phyloP scores from a whole-genome alignment of 2,888 invertebrate species.

The Volucella zonaria region DNA sequence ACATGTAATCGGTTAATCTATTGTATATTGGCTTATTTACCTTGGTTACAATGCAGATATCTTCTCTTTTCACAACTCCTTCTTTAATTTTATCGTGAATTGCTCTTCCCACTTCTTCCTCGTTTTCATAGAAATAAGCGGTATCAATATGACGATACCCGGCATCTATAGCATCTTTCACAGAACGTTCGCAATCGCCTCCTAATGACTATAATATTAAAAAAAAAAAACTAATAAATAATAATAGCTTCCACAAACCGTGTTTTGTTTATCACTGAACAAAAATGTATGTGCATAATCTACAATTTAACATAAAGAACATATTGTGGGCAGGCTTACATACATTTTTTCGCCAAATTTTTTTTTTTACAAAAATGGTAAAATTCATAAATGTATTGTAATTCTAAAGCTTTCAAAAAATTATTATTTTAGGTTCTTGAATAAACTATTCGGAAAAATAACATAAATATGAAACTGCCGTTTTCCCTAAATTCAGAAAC shows the following conservation, averaged over 20 bases:
- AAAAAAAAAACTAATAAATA: not conserved
- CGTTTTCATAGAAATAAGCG: conserved; percentile 84
- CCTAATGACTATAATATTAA: conserved; percentile 77
- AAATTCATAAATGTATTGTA: too few relatives aligned
- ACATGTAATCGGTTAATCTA: conserved; percentile 8
- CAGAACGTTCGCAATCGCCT: conserved; percentile 80
- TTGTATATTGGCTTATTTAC: conserved; percentile 69
- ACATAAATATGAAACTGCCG: too few relatives aligned
- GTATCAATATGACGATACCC: conserved; percentile 85
- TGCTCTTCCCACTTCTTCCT: conserved; percentile 82
- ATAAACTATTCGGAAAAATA: too few relatives aligned
- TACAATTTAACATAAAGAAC: too few relatives aligned
- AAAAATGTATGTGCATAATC: not conserved
- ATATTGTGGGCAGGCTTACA: too few relatives aligned
- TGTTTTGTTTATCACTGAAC: too few relatives aligned
- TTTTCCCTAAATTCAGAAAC: too few relatives aligned
- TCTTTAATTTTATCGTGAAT: conserved; percentile 82
- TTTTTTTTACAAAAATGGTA: too few relatives aligned
- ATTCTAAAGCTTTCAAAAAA: too few relatives aligned
- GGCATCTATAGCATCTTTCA: conserved; percentile 83
- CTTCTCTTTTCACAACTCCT: conserved; percentile 82
- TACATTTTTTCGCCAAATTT: too few relatives aligned
- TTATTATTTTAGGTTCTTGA: too few relatives aligned
- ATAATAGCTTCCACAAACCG: not conserved
- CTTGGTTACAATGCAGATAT: conserved; percentile 81